Evolutionary conservation across 2,888 invertebrate genomes (phyloP).

Genomic region (Agonopterix subpropinquella): DNA sequence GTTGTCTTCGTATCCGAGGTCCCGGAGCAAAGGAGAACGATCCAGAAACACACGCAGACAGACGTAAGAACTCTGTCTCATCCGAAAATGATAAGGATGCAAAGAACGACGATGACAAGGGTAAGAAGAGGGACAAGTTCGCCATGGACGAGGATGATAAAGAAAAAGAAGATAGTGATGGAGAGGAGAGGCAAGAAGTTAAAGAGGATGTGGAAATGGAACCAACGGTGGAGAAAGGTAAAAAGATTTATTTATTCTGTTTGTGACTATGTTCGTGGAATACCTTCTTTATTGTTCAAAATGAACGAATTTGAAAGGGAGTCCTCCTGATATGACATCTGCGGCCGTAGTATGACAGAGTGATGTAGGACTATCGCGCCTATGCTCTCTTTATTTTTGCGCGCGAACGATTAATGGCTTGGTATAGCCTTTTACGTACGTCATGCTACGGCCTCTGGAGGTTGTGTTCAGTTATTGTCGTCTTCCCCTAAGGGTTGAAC

Average conservation of each 20-base stretch:
- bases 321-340: too few species aligned
- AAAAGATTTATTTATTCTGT: not conserved
- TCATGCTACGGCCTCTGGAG: too few species aligned
- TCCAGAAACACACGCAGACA: conserved; percentile 14
- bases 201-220: conserved; percentile 22
- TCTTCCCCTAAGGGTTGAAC: too few species aligned
- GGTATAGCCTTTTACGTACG: too few species aligned
- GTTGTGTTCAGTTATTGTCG: too few species aligned
- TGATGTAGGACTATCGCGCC: too few species aligned
- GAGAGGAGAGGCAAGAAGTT: conserved; percentile 36
- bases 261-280: too few species aligned
- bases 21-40: conserved; percentile 52
- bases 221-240: conserved; percentile 8
- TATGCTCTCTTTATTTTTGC: too few species aligned
- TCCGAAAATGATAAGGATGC: conserved; percentile 7
- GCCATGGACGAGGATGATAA: conserved; percentile 51
- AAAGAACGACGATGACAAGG: conserved; percentile 22
- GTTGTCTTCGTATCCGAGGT: conserved; percentile 44
- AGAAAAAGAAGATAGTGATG: conserved; percentile 61
- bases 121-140: conserved; percentile 57
- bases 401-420: too few species aligned
- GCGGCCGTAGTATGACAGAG: too few species aligned
- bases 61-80: not conserved
- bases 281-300: too few species aligned
- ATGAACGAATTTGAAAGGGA: too few species aligned